Conservation (phyloP, 2,888 invertebrate genomes). For the Linnaemya vulpina region DNA sequence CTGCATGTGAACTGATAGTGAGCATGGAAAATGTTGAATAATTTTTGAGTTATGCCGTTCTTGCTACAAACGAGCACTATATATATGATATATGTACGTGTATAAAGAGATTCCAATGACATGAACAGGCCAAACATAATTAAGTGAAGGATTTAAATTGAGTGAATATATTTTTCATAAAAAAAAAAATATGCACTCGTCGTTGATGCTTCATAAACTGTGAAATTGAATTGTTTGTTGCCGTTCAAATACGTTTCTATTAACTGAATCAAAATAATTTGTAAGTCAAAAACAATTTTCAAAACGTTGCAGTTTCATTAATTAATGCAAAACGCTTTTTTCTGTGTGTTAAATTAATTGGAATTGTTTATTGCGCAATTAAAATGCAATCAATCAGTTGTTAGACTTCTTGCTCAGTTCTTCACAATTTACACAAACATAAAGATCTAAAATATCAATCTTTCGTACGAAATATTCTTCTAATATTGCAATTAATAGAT, state of each 20-base stretch:
- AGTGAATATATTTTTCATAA: not conserved
- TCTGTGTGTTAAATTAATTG: no score
- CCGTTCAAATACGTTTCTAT: not conserved
- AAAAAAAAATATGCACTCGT: not conserved
- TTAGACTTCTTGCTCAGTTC: not conserved
- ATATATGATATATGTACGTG: not conserved
- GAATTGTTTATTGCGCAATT: not conserved
- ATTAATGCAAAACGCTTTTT: not conserved
- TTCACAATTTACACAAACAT: not conserved
- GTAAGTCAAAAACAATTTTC: not conserved
- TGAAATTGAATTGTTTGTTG: not conserved
- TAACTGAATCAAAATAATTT: not conserved
- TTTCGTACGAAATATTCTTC: not conserved
- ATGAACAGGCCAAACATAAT: constrained; percentile 9
- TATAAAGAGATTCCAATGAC: constrained; percentile 39
- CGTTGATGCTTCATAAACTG: not conserved
- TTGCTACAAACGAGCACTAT: not conserved
- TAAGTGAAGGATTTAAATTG: constrained; percentile 7
- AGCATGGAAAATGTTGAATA: not conserved
- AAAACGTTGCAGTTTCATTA: not conserved
- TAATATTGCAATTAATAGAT: not conserved
- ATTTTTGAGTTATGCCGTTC: not conserved
- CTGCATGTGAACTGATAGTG: no score
- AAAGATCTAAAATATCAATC: not conserved
- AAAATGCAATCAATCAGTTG: constrained; percentile 4